Conservation (phyloP, 2,797 vertebrate species). For the Thripadectes ignobilis region DNA sequence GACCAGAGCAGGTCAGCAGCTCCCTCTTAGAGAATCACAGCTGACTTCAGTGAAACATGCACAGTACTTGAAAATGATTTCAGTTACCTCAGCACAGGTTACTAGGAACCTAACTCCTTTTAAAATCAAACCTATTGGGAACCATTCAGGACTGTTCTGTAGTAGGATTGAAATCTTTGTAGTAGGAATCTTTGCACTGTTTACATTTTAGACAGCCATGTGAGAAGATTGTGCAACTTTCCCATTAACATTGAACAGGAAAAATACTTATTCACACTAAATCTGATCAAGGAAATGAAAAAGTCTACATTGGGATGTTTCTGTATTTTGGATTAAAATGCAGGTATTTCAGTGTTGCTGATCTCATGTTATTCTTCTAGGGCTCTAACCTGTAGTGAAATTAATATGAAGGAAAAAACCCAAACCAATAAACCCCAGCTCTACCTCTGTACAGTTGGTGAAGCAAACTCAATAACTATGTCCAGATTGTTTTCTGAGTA, state of each 20-base stretch:
- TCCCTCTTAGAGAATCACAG: background rate
- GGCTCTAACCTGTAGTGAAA: background rate
- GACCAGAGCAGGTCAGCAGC: background rate
- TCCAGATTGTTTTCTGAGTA: background rate
- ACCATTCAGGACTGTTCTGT: background rate
- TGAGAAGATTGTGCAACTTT: background rate
- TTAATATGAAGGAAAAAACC: background rate
- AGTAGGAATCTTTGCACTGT: background rate
- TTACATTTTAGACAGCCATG: background rate
- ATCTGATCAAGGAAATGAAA: background rate
- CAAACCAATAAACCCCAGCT: background rate
- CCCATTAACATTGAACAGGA: background rate
- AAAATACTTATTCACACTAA: background rate
- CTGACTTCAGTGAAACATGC: background rate
- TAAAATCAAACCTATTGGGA: background rate
- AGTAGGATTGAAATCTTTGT: background rate
- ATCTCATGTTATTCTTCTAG: background rate
- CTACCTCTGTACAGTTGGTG: background rate
- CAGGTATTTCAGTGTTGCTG: background rate
- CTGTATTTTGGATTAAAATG: background rate
- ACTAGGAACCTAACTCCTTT: background rate
- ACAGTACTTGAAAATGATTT: background rate
- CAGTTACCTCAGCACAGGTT: background rate
- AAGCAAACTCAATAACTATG: background rate
- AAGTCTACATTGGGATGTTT: background rate